Evolutionary conservation across 2,888 invertebrate genomes (phyloP), one percentile per base, ranked within the genome.

Genomic region (Caenorhabditis virilis): DNA sequence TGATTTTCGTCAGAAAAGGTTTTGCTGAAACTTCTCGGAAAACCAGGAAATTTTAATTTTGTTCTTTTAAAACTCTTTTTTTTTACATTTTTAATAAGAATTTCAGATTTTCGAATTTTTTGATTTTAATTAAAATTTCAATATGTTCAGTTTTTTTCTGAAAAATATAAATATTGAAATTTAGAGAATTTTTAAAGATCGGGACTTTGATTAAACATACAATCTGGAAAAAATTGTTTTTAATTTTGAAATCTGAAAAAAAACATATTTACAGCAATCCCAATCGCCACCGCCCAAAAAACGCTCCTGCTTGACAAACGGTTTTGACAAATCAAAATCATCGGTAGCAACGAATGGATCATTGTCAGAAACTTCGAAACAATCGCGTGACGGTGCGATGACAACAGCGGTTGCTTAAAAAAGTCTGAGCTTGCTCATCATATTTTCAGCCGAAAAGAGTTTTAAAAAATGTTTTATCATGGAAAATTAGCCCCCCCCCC

Each of bases 271-370:
- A 3, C 51, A 64, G 64, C 50, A 52, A 46, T 59, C 60, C 5
- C 60, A 43, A 16, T 60, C 66, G 1, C 72, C 72, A 15, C n/a
- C n/a, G n/a, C 69, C 72, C 18, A 13, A 63, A 4, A 72, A 72
- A 56, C 57, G 72, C 16, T 36, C 54, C n/a, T 69, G 69, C 35
- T 48, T 72, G 3, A 58, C 66, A 26, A 72, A 72, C 39, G 72
- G 72, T 22, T 72, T 61, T 46, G 72, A 69, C 35, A 69, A 72
- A 43, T 49, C 68, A 30, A 68, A 71, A 33, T 35, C 36, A 16
- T 33, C 54, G 20, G 51, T 51, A n/a, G 26, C 57, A 25, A 43
- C 64, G n/a, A 64, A 64, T 42, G 64, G 64, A 45, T 45, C 53
- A 11, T 27, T 63, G 6, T 23, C 38, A 15, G 64, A 64, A 27